A percentile compares a stretch with the other conserved stretches of the same genome.
phyloP scores from a whole-genome alignment of 1,140 invertebrate species.

The Chironomus striatipennis region DNA sequence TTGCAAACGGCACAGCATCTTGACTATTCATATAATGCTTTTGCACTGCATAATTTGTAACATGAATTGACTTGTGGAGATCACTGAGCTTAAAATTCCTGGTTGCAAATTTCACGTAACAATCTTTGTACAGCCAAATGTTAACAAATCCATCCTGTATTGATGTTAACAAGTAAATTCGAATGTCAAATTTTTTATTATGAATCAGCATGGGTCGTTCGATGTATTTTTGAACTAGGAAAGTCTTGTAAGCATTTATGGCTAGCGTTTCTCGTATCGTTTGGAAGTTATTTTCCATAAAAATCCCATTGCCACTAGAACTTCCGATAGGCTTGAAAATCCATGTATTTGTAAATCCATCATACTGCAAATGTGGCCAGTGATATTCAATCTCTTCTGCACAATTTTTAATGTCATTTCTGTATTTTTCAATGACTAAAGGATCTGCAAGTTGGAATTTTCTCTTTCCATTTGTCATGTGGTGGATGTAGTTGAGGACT shows the following conservation, averaged over 20 bases:
- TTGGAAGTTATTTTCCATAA: not conserved
- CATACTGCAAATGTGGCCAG: not conserved
- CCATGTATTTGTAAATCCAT: slow-evolving; percentile 20
- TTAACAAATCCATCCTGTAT: not conserved
- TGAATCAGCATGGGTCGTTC: slow-evolving; percentile 16
- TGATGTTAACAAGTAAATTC: not conserved
- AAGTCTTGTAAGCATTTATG: not conserved
- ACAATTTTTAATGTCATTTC: not conserved
- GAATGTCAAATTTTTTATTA: slow-evolving; percentile 4
- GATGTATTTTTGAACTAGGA: slow-evolving; percentile 22
- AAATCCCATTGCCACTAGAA: not conserved
- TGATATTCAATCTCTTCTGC: not conserved
- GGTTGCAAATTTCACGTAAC: slow-evolving; percentile 17
- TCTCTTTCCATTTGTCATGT: not conserved
- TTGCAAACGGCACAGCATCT: not conserved
- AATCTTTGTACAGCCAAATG: slow-evolving; percentile 20
- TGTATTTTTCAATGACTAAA: not conserved
- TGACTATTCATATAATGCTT: not conserved
- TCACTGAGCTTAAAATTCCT: not conserved
- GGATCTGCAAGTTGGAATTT: not conserved
- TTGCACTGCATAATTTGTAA: slow-evolving; percentile 19
- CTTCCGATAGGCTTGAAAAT: slow-evolving; percentile 10
- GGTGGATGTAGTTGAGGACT: not conserved
- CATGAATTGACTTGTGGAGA: slow-evolving; percentile 19
- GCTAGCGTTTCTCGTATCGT: not conserved